A percentile compares a stretch with the other conserved stretches of the same genome.
phyloP scores from a whole-genome alignment of 2,113 vertebrate species.

The Oreotragus oreotragus region DNA sequence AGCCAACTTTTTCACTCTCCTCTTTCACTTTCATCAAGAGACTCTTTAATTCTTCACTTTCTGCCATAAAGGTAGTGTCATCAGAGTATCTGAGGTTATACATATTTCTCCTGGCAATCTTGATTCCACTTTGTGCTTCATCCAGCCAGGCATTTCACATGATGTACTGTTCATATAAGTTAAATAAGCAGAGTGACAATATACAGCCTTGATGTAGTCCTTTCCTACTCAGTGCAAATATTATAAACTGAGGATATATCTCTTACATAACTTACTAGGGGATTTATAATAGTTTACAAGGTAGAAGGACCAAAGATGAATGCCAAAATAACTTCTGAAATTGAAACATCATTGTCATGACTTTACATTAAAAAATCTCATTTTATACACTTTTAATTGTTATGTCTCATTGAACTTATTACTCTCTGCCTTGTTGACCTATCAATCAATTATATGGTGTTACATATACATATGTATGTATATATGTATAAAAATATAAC shows the following conservation, averaged over 20 bases:
- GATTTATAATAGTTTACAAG: neutral
- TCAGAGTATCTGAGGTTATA: neutral
- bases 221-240: neutral
- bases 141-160: neutral
- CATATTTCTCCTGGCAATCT: neutral
- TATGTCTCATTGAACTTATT: neutral
- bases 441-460: neutral
- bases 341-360: neutral
- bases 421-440: neutral
- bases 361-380: neutral
- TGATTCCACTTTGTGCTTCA: neutral
- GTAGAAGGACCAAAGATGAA: neutral
- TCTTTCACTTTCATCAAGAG: neutral
- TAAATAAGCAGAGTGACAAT: neutral
- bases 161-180: neutral
- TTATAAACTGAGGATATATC: neutral
- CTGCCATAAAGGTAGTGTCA: neutral
- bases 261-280: neutral
- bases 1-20: neutral
- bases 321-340: neutral
- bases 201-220: neutral
- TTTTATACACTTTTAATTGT: neutral
- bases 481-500: neutral
- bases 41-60: neutral
- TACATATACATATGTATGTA: neutral